These are phyloP conservation scores for Heliothis subflexa DNA, from an alignment of 1,140 invertebrate genomes.

Conservation along the genomic window DNA sequence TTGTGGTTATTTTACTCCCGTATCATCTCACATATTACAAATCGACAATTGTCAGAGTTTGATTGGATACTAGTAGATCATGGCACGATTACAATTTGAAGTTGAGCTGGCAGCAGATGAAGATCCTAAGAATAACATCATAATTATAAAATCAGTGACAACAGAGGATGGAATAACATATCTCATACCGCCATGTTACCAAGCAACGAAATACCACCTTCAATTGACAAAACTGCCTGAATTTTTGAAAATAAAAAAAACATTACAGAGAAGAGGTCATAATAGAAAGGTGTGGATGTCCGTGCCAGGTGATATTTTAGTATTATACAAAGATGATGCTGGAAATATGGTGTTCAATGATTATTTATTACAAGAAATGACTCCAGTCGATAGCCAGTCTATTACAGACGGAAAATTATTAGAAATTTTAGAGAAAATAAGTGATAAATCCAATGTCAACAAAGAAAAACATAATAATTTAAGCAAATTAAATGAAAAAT, in stretches of 20 bases:
- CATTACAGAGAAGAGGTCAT: slow-evolving; percentile 49
- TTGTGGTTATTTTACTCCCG: background rate
- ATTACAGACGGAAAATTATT: slow-evolving; percentile 40
- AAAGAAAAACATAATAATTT: slow-evolving; percentile 39
- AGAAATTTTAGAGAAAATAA: slow-evolving; percentile 49
- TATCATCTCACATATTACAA: slow-evolving; percentile 40
- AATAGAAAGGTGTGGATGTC: slow-evolving; percentile 52
- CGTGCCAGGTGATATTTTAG: slow-evolving; percentile 50
- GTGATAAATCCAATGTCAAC: slow-evolving; percentile 41
- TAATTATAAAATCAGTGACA: slow-evolving; percentile 52
- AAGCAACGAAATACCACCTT: slow-evolving; percentile 49
- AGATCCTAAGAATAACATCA: slow-evolving; percentile 49
- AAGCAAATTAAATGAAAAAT: slow-evolving; percentile 47
- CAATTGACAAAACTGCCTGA: slow-evolving; percentile 47
- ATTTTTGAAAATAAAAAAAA: slow-evolving; percentile 51
- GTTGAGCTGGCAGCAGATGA: slow-evolving; percentile 49
- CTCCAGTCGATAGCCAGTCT: slow-evolving; percentile 41
- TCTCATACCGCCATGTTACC: slow-evolving; percentile 48
- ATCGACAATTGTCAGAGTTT: slow-evolving; percentile 50
- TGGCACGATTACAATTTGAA: slow-evolving; percentile 50
- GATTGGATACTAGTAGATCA: slow-evolving; percentile 49
- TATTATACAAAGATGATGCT: slow-evolving; percentile 47
- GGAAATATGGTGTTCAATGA: slow-evolving; percentile 52
- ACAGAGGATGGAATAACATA: slow-evolving; percentile 49
- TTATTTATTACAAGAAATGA: slow-evolving; percentile 51